These are phyloP conservation scores for Smithornis capensis DNA, from an alignment of 2,113 vertebrate species.

Conservation along the genomic window DNA sequence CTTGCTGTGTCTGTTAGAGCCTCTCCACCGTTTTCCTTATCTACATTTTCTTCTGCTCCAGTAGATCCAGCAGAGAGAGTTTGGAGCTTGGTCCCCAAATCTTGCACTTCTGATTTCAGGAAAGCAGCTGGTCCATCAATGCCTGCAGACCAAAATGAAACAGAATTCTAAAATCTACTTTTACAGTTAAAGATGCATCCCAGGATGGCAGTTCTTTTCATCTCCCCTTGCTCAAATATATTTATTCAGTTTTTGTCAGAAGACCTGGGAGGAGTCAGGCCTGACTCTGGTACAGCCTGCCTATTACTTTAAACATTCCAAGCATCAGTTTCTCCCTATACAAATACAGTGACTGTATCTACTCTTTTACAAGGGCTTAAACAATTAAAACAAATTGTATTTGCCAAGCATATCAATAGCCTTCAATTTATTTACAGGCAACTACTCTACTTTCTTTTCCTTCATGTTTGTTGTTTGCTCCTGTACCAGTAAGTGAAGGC, in stretches of 20 bases:
- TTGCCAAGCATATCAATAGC: not conserved
- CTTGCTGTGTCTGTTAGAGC: constrained; percentile 56
- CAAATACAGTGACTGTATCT: not conserved
- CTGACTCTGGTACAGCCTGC: not conserved
- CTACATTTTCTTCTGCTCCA: constrained; percentile 65
- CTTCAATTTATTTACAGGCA: not conserved
- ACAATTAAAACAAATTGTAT: not conserved
- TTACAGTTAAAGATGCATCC: not conserved
- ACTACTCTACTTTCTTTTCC: not conserved
- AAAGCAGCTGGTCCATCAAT: constrained; percentile 89
- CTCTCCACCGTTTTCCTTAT: constrained; percentile 73
- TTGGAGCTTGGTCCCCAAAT: constrained; percentile 76
- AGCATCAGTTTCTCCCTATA: not conserved
- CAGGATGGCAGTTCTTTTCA: not conserved
- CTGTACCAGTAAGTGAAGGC: not conserved
- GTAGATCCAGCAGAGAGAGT: constrained; percentile 77
- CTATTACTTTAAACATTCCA: not conserved
- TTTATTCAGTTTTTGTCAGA: not conserved
- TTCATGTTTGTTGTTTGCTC: not conserved
- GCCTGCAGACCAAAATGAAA: constrained; percentile 69
- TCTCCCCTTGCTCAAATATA: not conserved
- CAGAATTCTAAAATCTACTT: not conserved
- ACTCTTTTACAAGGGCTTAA: not conserved
- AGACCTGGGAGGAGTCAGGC: not conserved
- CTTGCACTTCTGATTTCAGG: constrained; percentile 77